Evolutionary conservation across 2,888 invertebrate genomes (phyloP), one percentile per base, ranked within the genome.

Genomic region (Synanthedon vespiformis): DNA sequence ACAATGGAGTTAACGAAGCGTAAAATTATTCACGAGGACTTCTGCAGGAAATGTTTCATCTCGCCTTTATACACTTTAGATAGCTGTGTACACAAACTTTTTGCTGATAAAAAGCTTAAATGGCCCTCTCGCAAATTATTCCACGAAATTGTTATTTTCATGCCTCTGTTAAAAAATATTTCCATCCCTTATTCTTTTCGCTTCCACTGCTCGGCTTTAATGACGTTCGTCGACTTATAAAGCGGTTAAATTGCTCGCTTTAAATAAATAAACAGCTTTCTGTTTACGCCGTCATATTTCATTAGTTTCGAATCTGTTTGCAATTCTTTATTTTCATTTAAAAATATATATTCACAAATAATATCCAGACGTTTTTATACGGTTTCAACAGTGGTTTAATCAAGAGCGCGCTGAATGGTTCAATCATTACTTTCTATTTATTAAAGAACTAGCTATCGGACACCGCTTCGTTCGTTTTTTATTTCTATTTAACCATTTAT

Each of bases 71-170:
- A 66, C 56, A 69, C 76, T 54, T 74, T 69, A 80, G 80, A 80
- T 81, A 77, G 76, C 82, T 83, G 80, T 72, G 70, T 77, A 84
- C 70, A 83, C 80, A 80, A 80, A 78, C 74, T 77, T 78, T 67
- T 61, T 65, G 61, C 75, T 78, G 85, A 84, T 83, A 84, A 85
- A 83, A 83, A 80, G 80, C 82, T 80, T 72, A 80, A 82, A 80
- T 78, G 80, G 76, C 75, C 74, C 66, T 68, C 74, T 77, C 69
- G 69, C 73, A 80, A 84, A 84, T 83, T 82, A 82, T 82, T 73
- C 77, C 64, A 62, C 65, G 65, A 74, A 80, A 80, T 82, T 83
- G 79, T 83, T 83, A 83, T 82, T 80, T 76, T 77, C 74, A 70
- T 68, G 74, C 70, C 65, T 64, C 60, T 61, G 60, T 62, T 68